Percentiles rank a stretch among this genome's conserved stretches.
Conservation (phyloP, 2,888 invertebrate species). For the Nebria brevicollis region DNA sequence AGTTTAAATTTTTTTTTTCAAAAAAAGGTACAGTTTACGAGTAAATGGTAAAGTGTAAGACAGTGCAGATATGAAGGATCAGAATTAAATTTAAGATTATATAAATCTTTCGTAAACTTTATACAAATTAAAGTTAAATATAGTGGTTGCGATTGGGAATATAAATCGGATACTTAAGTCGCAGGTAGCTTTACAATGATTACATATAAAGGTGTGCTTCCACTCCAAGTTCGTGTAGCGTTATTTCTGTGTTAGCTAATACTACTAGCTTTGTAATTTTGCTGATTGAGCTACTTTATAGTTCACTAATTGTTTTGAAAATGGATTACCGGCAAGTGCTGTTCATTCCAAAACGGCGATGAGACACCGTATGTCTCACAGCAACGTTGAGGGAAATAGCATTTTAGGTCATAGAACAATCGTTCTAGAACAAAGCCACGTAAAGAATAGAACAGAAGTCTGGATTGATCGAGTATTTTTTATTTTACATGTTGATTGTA, state of each 20-base stretch:
- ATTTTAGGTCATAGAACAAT: background rate
- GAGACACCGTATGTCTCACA: background rate
- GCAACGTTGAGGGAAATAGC: background rate
- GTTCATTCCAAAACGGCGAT: background rate
- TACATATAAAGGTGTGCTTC: background rate
- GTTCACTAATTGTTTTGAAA: slow-evolving; percentile 27
- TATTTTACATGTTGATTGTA: no score
- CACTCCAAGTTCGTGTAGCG: background rate
- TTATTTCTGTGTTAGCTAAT: slow-evolving; percentile 13
- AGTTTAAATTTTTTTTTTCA: no score
- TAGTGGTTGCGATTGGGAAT: background rate
- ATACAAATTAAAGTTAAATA: no score
- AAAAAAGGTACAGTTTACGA: no score
- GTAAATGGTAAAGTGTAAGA: no score
- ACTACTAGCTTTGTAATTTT: background rate
- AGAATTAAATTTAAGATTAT: no score
- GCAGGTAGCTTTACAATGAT: background rate
- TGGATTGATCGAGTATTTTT: background rate
- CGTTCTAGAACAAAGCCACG: background rate
- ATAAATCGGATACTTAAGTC: background rate
- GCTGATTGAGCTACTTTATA: slow-evolving; percentile 11
- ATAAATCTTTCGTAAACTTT: no score
- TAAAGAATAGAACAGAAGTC: background rate
- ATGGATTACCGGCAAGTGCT: slow-evolving; percentile 31
- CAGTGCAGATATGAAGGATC: no score